A percentile compares a stretch with the other conserved stretches of the same genome.
Conservation (phyloP, 2,888 invertebrate species). For the Lepas anatifera region DNA sequence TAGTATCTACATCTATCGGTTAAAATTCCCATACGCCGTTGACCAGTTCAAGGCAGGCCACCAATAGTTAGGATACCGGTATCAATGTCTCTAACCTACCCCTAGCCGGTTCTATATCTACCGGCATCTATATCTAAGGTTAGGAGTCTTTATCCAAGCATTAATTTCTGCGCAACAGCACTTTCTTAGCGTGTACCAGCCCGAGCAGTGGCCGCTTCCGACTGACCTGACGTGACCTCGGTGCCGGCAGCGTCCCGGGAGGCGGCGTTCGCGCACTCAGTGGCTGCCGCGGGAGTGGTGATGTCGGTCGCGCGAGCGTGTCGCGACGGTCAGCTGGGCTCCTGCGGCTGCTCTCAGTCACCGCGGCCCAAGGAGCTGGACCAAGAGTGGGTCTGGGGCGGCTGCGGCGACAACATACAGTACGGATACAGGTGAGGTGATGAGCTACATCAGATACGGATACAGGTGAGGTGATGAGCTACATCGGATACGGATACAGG, state of each 20-base stretch:
- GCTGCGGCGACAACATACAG: constrained; percentile 93
- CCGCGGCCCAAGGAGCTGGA: constrained; percentile 69
- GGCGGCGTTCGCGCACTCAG: constrained; percentile 44
- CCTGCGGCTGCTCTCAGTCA: constrained; percentile 79
- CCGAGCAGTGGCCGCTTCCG: too few species aligned
- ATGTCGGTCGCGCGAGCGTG: constrained; percentile 26
- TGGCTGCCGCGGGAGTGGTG: constrained; percentile 40
- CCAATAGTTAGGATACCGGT: too few species aligned
- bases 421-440: constrained; percentile 83
- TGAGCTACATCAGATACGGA: too few species aligned
- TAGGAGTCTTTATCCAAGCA: too few species aligned
- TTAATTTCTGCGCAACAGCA: too few species aligned
- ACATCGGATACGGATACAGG: too few species aligned
- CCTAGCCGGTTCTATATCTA: neutral
- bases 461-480: too few species aligned
- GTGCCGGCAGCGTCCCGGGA: constrained; percentile 39
- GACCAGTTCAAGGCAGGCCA: too few species aligned
- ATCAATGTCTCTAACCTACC: neutral
- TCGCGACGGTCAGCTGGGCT: constrained; percentile 74
- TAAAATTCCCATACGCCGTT: too few species aligned
- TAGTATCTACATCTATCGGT: too few species aligned
- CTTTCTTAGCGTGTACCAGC: too few species aligned
- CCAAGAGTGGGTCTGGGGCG: constrained; percentile 94
- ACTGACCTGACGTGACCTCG: neutral
- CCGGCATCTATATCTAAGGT: too few species aligned